Evolutionary conservation across 1,140 invertebrate genomes (phyloP).

Genomic region (Drosophila neocordata): DNA sequence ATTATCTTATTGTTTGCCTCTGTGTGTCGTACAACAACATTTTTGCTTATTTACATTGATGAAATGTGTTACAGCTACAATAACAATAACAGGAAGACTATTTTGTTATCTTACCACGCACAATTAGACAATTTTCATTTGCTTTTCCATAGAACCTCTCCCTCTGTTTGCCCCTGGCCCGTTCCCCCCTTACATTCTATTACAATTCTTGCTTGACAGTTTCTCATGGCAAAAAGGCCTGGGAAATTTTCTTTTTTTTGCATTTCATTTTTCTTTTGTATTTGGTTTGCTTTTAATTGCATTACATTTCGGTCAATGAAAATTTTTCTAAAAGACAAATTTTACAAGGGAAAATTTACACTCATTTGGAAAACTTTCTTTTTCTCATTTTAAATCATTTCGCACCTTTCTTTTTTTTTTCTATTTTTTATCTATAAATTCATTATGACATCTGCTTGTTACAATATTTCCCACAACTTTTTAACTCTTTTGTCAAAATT

Average conservation of each 20-base stretch:
- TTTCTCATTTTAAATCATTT: slow-evolving; percentile 27
- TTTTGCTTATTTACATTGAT: slow-evolving; percentile 75
- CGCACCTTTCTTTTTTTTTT: slow-evolving; percentile 44
- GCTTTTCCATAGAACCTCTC: background rate
- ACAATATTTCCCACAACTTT: slow-evolving; percentile 69
- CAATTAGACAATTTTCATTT: slow-evolving; percentile 81
- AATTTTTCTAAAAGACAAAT: background rate
- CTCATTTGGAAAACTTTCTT: too few species aligned
- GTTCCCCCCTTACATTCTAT: background rate
- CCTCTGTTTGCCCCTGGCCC: background rate
- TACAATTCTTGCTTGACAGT: slow-evolving; percentile 44
- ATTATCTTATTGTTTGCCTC: slow-evolving; percentile 62
- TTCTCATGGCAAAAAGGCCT: slow-evolving; percentile 55
- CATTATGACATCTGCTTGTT: slow-evolving; percentile 43
- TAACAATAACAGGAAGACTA: slow-evolving; percentile 73
- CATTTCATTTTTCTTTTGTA: slow-evolving; percentile 16
- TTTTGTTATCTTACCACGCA: slow-evolving; percentile 79
- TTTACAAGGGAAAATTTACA: too few species aligned
- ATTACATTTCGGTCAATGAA: slow-evolving; percentile 43
- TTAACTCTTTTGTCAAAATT: slow-evolving; percentile 76
- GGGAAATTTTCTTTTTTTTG: slow-evolving; percentile 47
- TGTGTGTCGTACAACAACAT: slow-evolving; percentile 56
- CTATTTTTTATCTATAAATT: background rate
- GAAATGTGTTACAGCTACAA: slow-evolving; percentile 66
- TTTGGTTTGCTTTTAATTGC: slow-evolving; percentile 53